These are phyloP conservation scores for Carassius carassius DNA, from an alignment of 2,113 vertebrate genomes.

Conservation along the genomic window DNA sequence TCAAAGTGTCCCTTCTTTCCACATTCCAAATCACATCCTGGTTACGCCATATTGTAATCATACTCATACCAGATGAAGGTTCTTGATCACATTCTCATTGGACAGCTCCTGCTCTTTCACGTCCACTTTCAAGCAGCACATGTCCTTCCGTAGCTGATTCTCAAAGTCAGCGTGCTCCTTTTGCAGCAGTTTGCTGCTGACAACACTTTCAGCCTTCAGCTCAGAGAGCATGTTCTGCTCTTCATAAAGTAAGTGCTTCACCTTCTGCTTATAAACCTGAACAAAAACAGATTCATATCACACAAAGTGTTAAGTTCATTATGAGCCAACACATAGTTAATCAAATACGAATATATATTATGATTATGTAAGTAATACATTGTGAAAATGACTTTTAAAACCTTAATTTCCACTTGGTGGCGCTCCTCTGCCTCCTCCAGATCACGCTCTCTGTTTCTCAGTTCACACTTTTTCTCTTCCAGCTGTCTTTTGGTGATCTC, in stretches of 20 bases:
- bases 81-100: slow-evolving; percentile 75
- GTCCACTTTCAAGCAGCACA: slow-evolving; percentile 62
- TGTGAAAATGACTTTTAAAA: slow-evolving; percentile 15
- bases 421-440: slow-evolving; percentile 85
- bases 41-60: neutral
- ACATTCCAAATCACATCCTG: neutral
- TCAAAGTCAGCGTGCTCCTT: slow-evolving; percentile 80
- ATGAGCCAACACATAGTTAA: neutral
- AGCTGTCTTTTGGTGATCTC: slow-evolving; percentile 83
- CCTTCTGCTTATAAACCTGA: slow-evolving; percentile 91
- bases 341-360: too few species aligned
- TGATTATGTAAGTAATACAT: neutral
- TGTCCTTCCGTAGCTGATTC: slow-evolving; percentile 68
- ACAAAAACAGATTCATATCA: slow-evolving; percentile 13
- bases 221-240: slow-evolving; percentile 87
- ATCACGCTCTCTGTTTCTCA: slow-evolving; percentile 81
- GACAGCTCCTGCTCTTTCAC: slow-evolving; percentile 82
- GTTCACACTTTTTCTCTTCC: slow-evolving; percentile 82
- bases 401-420: slow-evolving; percentile 85
- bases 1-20: neutral
- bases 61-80: slow-evolving; percentile 80
- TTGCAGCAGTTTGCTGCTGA: slow-evolving; percentile 74
- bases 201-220: slow-evolving; percentile 73
- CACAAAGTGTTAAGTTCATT: neutral
- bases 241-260: slow-evolving; percentile 91